Evolutionary conservation across 2,888 invertebrate species (phyloP).

Genomic region (Neoscelio sp.): DNA sequence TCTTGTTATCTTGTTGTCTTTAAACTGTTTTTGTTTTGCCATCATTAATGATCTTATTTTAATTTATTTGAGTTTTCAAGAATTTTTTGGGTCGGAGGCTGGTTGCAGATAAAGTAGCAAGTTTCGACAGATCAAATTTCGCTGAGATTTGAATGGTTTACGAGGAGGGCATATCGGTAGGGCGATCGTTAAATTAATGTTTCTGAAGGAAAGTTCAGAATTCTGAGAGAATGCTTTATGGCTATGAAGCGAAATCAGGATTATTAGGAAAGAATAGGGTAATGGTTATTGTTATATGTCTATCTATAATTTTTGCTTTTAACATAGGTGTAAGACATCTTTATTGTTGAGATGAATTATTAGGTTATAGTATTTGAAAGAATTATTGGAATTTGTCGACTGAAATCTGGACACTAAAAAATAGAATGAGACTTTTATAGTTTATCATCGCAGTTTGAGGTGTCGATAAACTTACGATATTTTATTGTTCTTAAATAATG

Average conservation of each 20-base stretch:
- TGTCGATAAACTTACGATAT: too few species aligned
- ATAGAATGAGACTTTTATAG: too few species aligned
- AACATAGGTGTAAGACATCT: neutral
- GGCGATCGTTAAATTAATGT: conserved; percentile 36
- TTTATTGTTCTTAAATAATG: too few species aligned
- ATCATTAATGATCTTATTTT: too few species aligned
- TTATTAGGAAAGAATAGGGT: conserved; percentile 44
- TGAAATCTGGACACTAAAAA: neutral
- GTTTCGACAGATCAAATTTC: conserved; percentile 30
- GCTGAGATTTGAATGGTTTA: conserved; percentile 37
- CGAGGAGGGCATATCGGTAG: conserved; percentile 5
- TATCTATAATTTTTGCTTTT: conserved; percentile 27
- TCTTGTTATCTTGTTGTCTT: too few species aligned
- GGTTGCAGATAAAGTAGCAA: neutral
- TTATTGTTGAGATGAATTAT: conserved; percentile 11
- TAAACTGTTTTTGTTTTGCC: too few species aligned
- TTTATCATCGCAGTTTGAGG: too few species aligned
- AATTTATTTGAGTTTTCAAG: conserved; percentile 12
- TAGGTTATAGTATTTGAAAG: neutral
- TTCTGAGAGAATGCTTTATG: conserved; percentile 40
- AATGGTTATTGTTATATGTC: conserved; percentile 25
- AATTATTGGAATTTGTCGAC: conserved; percentile 2
- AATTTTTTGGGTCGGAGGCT: conserved; percentile 8
- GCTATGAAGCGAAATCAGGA: conserved; percentile 32
- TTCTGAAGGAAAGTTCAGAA: conserved; percentile 22